phyloP scores from a whole-genome alignment of 2,888 invertebrate species.

The Cantharis rufa region DNA sequence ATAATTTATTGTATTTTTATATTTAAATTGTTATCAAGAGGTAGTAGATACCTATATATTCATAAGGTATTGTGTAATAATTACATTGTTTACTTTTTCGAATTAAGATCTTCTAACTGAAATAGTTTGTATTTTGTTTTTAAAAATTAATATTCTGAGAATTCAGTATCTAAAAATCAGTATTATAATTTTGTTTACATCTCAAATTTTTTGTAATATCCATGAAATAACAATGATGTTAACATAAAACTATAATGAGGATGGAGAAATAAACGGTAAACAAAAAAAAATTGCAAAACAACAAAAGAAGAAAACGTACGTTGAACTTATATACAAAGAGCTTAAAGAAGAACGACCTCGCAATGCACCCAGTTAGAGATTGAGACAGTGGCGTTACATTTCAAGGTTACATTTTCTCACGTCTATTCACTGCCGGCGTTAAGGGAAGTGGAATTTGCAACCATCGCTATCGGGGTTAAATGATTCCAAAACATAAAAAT shows the following conservation, averaged over 20 bases:
- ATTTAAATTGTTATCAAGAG: neutral
- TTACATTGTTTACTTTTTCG: too few relatives aligned
- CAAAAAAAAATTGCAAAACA: neutral
- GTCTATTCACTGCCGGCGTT: neutral
- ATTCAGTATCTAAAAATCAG: too few relatives aligned
- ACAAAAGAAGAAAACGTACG: conserved; percentile 2
- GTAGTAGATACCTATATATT: neutral
- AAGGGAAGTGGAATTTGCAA: neutral
- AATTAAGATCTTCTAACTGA: neutral
- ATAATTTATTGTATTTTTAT: neutral
- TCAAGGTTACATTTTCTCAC: conserved; percentile 32
- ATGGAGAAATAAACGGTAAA: neutral
- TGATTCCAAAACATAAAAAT: neutral
- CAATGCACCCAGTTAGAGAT: conserved; percentile 24
- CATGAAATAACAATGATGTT: neutral
- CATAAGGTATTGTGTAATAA: too few relatives aligned
- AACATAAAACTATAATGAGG: neutral
- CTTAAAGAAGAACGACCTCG: conserved; percentile 31
- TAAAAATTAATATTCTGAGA: neutral
- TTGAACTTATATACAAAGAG: conserved; percentile 28
- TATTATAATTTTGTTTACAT: neutral
- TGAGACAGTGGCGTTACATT: conserved; percentile 32
- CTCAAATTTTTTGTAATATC: too few relatives aligned
- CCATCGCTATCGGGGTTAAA: neutral
- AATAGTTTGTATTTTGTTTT: neutral